phyloP scores from a whole-genome alignment of 2,113 vertebrate genomes.

The Orientallactaga bullata region DNA sequence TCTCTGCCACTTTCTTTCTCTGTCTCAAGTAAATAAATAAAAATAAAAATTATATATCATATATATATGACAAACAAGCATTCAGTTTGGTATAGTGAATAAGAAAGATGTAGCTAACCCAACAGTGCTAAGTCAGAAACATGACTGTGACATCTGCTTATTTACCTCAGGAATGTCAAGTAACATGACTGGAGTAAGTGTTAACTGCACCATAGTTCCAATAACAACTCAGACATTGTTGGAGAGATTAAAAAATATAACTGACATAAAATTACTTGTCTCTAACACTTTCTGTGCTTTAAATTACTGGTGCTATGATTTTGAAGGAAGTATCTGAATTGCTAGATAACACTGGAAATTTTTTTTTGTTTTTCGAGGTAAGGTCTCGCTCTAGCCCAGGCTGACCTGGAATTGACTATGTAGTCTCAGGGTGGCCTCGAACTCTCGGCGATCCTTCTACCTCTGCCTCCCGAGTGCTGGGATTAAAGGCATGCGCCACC shows the following conservation, averaged over 20 bases:
- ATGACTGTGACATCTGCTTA: neutral
- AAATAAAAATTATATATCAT: too few species aligned
- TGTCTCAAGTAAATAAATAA: too few species aligned
- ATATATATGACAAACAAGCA: neutral
- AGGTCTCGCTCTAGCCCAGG: too few species aligned
- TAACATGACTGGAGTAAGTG: neutral
- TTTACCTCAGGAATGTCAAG: neutral
- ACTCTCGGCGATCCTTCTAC: too few species aligned
- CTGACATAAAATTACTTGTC: conserved; percentile 55
- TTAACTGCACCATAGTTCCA: conserved; percentile 41
- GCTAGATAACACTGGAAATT: neutral
- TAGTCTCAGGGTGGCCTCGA: too few species aligned
- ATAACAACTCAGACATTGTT: neutral
- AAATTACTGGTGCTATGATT: conserved; percentile 40
- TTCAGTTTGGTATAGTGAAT: conserved; percentile 1
- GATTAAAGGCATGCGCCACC: too few species aligned
- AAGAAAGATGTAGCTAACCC: neutral
- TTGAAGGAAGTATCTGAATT: conserved; percentile 44
- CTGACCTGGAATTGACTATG: too few species aligned
- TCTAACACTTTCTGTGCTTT: conserved; percentile 29
- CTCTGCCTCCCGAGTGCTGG: too few species aligned
- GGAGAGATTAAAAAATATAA: conserved; percentile 43
- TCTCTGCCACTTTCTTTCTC: too few species aligned
- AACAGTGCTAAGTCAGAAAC: neutral
- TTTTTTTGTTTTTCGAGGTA: neutral